Evolutionary conservation across 2,797 vertebrate species (phyloP).

Genomic region (Hippoglossus hippoglossus): DNA sequence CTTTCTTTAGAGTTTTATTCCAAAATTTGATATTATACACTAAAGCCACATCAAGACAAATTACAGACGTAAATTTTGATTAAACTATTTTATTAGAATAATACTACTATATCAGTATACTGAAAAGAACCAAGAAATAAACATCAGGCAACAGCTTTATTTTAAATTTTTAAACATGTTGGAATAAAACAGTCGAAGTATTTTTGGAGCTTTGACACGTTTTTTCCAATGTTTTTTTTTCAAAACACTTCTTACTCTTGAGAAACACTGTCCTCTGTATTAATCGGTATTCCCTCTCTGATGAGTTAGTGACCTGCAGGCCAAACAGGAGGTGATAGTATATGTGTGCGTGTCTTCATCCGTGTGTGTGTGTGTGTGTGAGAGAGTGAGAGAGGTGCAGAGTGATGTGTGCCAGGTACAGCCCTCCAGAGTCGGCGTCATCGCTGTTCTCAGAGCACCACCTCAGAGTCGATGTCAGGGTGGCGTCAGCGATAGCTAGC

Average conservation of each 20-base stretch:
- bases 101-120: no score
- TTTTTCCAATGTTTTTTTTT: not conserved
- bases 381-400: conserved; percentile 73
- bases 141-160: not conserved
- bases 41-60: no score
- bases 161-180: not conserved
- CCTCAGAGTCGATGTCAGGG: conserved; percentile 64
- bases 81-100: no score
- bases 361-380: conserved; percentile 58
- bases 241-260: not conserved
- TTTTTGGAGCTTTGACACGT: not conserved
- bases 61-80: no score
- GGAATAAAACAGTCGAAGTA: not conserved
- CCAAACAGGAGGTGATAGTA: conserved; percentile 49
- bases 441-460: conserved; percentile 67
- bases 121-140: not conserved
- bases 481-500: conserved; percentile 64
- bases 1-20: no score
- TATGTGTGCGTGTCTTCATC: conserved; percentile 30
- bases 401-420: conserved; percentile 83
- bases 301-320: conserved; percentile 67
- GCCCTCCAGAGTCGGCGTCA: conserved; percentile 54
- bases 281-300: conserved; percentile 40
- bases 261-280: conserved; percentile 7
- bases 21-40: no score